phyloP scores from a whole-genome alignment of 1,140 invertebrate species.

The Brachionus koreanus region DNA sequence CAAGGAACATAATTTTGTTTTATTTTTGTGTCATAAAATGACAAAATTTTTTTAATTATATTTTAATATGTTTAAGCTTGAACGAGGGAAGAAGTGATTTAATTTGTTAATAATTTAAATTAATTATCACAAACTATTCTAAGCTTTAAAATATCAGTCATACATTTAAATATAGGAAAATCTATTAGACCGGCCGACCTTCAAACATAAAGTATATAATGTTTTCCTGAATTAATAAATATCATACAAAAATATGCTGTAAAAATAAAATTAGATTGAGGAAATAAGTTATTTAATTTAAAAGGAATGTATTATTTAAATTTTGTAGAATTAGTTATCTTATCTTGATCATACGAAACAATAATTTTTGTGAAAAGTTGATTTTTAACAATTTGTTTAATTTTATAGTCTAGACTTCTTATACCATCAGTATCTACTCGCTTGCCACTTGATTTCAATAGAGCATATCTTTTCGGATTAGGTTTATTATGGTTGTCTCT shows the following conservation, averaged over 20 bases:
- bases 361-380: slow-evolving; percentile 5
- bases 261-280: neutral
- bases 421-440: slow-evolving; percentile 8
- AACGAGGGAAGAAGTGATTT: neutral
- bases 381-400: slow-evolving; percentile 13
- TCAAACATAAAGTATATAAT: neutral
- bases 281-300: neutral
- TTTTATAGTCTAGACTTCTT: neutral
- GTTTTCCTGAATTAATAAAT: neutral
- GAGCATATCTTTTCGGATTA: neutral
- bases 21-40: neutral
- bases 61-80: neutral
- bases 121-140: neutral
- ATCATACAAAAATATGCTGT: neutral
- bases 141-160: neutral
- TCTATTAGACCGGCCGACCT: neutral
- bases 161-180: neutral
- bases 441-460: neutral
- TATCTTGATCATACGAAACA: neutral
- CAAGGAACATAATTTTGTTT: neutral
- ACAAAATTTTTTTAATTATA: neutral
- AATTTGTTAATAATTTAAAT: neutral
- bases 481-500: neutral
- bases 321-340: slow-evolving; percentile 6
- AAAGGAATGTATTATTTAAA: neutral